phyloP scores from a whole-genome alignment of 2,113 vertebrate genomes.

The Ophiodon elongatus region DNA sequence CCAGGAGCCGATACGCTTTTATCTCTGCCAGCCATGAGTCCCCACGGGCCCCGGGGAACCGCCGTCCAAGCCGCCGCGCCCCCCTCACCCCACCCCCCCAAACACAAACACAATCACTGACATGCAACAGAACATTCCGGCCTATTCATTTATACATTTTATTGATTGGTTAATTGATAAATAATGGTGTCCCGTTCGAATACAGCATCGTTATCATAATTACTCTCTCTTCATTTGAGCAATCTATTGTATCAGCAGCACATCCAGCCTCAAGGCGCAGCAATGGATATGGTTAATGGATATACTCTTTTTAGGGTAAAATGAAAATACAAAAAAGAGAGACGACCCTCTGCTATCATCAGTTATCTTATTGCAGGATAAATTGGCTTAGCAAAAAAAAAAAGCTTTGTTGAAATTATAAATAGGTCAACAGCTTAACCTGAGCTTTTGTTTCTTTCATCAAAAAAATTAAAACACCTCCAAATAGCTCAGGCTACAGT shows the following conservation, averaged over 20 bases:
- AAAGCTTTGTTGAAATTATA: conserved; percentile 46
- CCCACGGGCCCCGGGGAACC: conserved; percentile 56
- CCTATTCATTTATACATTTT: conserved; percentile 29
- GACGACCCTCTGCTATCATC: conserved; percentile 24
- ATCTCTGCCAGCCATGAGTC: conserved; percentile 75
- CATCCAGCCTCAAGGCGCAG: conserved; percentile 32
- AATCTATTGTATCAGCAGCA: conserved; percentile 24
- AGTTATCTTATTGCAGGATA: conserved; percentile 54
- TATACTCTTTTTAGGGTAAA: conserved; percentile 1
- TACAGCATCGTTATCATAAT: conserved; percentile 49
- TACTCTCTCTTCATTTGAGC: conserved; percentile 24
- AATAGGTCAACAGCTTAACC: conserved; percentile 72
- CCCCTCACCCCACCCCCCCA: not conserved
- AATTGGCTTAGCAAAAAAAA: conserved; percentile 31
- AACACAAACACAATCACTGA: conserved; percentile 13
- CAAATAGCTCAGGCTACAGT: conserved; percentile 61
- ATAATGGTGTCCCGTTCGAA: conserved; percentile 47
- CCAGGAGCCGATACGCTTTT: conserved; percentile 74
- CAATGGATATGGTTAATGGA: conserved; percentile 47
- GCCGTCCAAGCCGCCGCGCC: conserved; percentile 7
- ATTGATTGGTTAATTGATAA: conserved; percentile 25
- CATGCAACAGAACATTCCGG: conserved; percentile 14
- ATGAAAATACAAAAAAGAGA: conserved; percentile 14
- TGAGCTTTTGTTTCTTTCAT: conserved; percentile 72
- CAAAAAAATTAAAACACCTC: conserved; percentile 63